Conservation (phyloP, 2,113 vertebrate genomes). For the Rhinolophus ferrumequinum region DNA sequence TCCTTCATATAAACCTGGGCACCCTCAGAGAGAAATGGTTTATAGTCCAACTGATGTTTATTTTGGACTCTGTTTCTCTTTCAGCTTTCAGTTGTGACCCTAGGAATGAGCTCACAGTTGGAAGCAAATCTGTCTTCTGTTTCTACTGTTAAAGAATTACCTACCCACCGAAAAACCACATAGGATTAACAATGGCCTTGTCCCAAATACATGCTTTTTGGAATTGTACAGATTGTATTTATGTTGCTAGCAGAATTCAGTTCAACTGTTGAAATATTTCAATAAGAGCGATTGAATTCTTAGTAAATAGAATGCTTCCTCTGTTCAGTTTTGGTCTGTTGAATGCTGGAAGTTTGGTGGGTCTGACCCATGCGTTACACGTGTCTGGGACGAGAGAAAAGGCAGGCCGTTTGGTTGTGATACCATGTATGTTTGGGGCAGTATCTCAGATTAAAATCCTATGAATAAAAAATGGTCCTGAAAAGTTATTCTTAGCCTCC, state of each 20-base stretch:
- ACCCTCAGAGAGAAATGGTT: conserved; percentile 86
- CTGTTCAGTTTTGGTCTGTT: conserved; percentile 24
- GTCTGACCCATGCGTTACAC: conserved; percentile 32
- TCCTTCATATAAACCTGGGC: conserved; percentile 82
- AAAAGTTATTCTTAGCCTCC: background rate
- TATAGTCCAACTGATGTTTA: conserved; percentile 83
- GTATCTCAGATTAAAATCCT: conserved; percentile 18
- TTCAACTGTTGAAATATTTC: conserved; percentile 70
- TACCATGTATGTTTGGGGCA: conserved; percentile 7
- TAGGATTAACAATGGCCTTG: conserved; percentile 79
- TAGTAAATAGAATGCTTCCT: conserved; percentile 76
- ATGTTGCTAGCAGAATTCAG: conserved; percentile 68
- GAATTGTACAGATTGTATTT: conserved; percentile 72
- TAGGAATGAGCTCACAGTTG: conserved; percentile 89
- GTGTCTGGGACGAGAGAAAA: conserved; percentile 43
- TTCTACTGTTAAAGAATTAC: conserved; percentile 89
- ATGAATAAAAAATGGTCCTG: background rate
- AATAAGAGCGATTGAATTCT: conserved; percentile 52
- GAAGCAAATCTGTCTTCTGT: conserved; percentile 88
- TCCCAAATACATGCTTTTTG: conserved; percentile 81
- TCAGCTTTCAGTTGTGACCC: conserved; percentile 86
- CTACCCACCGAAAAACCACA: conserved; percentile 83
- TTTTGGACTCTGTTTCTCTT: conserved; percentile 84
- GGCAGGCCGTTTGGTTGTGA: conserved; percentile 34
- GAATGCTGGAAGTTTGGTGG: conserved; percentile 17